Conservation (phyloP, 2,113 vertebrate genomes). For the Zapus hudsonius region DNA sequence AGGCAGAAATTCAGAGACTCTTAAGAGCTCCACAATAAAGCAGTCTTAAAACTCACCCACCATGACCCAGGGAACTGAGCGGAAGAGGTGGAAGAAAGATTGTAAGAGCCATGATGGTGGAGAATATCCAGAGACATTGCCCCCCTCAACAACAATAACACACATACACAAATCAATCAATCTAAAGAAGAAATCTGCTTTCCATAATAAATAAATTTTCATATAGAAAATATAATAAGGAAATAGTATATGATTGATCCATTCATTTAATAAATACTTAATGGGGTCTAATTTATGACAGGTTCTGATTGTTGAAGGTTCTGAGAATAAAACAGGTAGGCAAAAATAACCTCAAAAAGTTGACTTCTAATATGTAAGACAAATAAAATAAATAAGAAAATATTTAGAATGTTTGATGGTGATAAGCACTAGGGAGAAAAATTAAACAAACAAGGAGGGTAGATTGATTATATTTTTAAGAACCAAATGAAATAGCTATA, state of each 20-base stretch:
- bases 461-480: background rate
- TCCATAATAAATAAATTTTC: background rate
- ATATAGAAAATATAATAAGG: background rate
- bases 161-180: too few species aligned
- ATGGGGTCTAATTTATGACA: background rate
- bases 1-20: too few species aligned
- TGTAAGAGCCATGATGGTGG: too few species aligned
- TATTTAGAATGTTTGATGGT: background rate
- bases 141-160: too few species aligned
- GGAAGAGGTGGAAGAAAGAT: too few species aligned
- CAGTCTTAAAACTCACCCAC: too few species aligned
- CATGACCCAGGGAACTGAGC: too few species aligned
- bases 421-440: background rate
- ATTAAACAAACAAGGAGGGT: background rate
- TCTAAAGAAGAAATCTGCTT: background rate
- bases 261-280: constrained; percentile 7
- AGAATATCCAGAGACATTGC: too few species aligned
- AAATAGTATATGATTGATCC: background rate
- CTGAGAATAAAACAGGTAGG: background rate
- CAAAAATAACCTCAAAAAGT: background rate
- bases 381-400: background rate
- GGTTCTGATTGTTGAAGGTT: background rate
- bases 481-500: background rate
- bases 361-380: background rate
- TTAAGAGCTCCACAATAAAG: too few species aligned